phyloP scores from a whole-genome alignment of 2,888 invertebrate species.

The Spicauda simplicius region DNA sequence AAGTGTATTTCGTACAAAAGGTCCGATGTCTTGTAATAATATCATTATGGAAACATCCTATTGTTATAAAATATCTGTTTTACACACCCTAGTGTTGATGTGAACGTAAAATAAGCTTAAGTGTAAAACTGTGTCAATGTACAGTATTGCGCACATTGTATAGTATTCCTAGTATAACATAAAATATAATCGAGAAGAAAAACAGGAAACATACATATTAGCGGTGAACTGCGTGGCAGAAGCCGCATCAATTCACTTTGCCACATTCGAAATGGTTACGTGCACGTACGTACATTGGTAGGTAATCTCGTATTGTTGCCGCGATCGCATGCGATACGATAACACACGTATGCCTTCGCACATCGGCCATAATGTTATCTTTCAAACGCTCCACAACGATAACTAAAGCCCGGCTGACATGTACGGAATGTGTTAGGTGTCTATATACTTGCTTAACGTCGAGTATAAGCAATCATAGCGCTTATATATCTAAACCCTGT shows the following conservation, averaged over 20 bases:
- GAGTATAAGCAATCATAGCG: too few relatives aligned
- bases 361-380: slow-evolving; percentile 14
- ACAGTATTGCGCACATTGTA: too few relatives aligned
- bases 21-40: too few relatives aligned
- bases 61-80: too few relatives aligned
- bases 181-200: slow-evolving; percentile 15
- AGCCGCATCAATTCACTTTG: slow-evolving; percentile 35
- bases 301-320: slow-evolving; percentile 34
- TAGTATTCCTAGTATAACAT: background rate
- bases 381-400: slow-evolving; percentile 4
- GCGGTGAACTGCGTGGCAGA: slow-evolving; percentile 8
- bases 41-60: too few relatives aligned
- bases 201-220: slow-evolving; percentile 9
- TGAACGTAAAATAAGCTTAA: too few relatives aligned
- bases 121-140: too few relatives aligned
- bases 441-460: background rate
- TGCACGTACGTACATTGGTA: slow-evolving; percentile 9
- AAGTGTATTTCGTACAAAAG: background rate
- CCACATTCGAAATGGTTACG: slow-evolving; percentile 29
- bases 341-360: slow-evolving; percentile 10
- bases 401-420: slow-evolving; percentile 15
- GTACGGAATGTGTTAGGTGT: background rate
- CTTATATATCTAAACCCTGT: too few relatives aligned
- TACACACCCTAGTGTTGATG: too few relatives aligned
- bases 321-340: slow-evolving; percentile 20